phyloP scores from a whole-genome alignment of 2,797 vertebrate genomes.

The Artibeus lituratus region DNA sequence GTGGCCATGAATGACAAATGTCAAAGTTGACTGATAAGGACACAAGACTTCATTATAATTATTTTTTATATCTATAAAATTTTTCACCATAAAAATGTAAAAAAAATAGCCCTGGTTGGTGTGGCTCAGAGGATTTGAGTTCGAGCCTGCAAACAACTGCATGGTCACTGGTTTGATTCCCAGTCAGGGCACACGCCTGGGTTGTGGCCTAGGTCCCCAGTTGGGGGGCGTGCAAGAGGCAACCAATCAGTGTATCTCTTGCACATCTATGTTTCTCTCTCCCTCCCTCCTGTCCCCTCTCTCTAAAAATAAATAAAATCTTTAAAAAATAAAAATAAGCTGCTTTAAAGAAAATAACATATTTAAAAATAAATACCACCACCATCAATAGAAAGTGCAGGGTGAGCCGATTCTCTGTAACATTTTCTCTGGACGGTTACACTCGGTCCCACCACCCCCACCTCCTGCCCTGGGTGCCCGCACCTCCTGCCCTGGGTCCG shows the following conservation, averaged over 20 bases:
- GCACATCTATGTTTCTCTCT: too few species aligned
- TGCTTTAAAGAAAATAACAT: neutral
- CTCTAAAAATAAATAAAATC: too few species aligned
- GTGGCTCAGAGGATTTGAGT: too few species aligned
- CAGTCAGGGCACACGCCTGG: too few species aligned
- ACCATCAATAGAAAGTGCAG: neutral
- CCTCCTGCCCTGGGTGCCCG: too few species aligned
- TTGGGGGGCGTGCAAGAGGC: too few species aligned
- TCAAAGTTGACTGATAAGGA: neutral
- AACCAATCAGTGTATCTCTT: too few species aligned
- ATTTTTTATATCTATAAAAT: neutral
- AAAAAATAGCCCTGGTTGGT: neutral
- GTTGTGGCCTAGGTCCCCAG: too few species aligned
- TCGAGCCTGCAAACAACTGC: too few species aligned
- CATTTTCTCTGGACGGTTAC: neutral
- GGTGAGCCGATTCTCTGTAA: neutral
- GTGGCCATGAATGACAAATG: neutral
- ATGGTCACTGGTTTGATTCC: too few species aligned
- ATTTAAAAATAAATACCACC: neutral
- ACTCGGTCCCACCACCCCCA: neutral
- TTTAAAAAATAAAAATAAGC: too few species aligned
- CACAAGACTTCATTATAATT: neutral
- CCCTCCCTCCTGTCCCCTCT: too few species aligned
- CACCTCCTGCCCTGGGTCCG: neutral
- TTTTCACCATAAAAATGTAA: neutral